A percentile compares a stretch with the other conserved stretches of the same genome.
These are phyloP conservation scores for Ecliptopera silaceata DNA, from an alignment of 2,888 invertebrate genomes.

Conservation along the genomic window DNA sequence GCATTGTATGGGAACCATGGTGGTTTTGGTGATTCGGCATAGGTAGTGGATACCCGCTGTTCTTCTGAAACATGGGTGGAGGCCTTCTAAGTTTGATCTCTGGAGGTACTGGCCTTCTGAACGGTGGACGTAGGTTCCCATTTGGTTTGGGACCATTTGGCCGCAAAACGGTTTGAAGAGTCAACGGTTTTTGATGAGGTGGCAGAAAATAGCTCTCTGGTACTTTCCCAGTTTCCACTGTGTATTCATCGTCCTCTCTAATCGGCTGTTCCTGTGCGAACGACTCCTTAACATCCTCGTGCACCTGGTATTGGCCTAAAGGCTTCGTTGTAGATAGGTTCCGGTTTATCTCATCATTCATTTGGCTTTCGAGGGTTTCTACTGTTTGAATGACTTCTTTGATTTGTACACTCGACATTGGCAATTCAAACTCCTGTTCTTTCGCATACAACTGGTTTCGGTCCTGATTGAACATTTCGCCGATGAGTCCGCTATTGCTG, in stretches of 20 bases:
- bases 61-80: slow-evolving; percentile 55
- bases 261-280: slow-evolving; percentile 64
- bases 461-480: slow-evolving; percentile 54
- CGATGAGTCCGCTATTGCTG: slow-evolving; percentile 65
- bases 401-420: slow-evolving; percentile 69
- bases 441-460: slow-evolving; percentile 50
- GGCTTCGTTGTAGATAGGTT: slow-evolving; percentile 44
- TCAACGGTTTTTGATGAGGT: slow-evolving; percentile 69
- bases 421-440: slow-evolving; percentile 73
- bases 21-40: slow-evolving; percentile 62
- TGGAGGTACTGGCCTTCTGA: slow-evolving; percentile 70
- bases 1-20: slow-evolving; percentile 50
- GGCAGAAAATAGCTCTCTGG: slow-evolving; percentile 65
- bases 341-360: slow-evolving; percentile 58
- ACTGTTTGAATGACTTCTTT: slow-evolving; percentile 74
- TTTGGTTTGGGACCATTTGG: slow-evolving; percentile 59
- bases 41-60: slow-evolving; percentile 60
- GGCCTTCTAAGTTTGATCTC: slow-evolving; percentile 74
- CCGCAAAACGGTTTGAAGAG: slow-evolving; percentile 72
- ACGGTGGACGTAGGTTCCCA: slow-evolving; percentile 62
- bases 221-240: slow-evolving; percentile 56
- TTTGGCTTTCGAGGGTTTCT: slow-evolving; percentile 66
- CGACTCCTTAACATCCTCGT: slow-evolving; percentile 63
- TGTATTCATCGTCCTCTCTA: slow-evolving; percentile 67
- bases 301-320: slow-evolving; percentile 62